phyloP scores from a whole-genome alignment of 1,140 invertebrate genomes.

The Neodiprion fabricii region DNA sequence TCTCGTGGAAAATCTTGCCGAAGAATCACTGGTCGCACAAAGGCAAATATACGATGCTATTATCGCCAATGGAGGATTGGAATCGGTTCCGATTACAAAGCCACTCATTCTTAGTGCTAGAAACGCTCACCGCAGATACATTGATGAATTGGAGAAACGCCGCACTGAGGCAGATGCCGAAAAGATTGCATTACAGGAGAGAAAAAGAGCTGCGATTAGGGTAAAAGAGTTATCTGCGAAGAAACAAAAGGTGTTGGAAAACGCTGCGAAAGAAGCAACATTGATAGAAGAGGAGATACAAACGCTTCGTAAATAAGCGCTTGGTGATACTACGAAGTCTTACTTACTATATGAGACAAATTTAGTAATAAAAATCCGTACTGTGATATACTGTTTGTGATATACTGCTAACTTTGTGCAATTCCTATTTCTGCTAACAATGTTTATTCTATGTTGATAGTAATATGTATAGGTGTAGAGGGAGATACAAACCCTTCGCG shows the following conservation, averaged over 20 bases:
- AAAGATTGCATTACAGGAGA: slow-evolving; percentile 5
- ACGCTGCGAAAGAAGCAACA: background rate
- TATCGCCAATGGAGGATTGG: slow-evolving; percentile 16
- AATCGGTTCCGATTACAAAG: slow-evolving; percentile 20
- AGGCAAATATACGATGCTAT: too few species aligned
- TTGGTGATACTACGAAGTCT: background rate
- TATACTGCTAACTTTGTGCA: too few species aligned
- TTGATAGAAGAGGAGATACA: slow-evolving; percentile 3
- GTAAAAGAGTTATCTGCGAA: slow-evolving; percentile 1
- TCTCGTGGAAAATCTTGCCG: too few species aligned
- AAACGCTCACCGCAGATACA: background rate
- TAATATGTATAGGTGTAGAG: too few species aligned
- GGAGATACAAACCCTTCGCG: too few species aligned
- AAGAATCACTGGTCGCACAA: too few species aligned
- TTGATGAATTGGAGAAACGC: background rate
- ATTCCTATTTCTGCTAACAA: too few species aligned
- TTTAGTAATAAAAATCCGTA: too few species aligned
- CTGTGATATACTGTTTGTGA: too few species aligned
- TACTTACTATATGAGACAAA: background rate
- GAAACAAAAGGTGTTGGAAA: background rate
- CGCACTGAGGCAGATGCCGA: background rate
- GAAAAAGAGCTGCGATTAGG: background rate
- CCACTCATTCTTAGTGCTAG: slow-evolving; percentile 4
- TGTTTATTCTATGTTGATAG: too few species aligned
- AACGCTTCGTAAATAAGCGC: background rate